Conservation (phyloP, 1,140 invertebrate genomes). For the Drosophila nebulosa region DNA sequence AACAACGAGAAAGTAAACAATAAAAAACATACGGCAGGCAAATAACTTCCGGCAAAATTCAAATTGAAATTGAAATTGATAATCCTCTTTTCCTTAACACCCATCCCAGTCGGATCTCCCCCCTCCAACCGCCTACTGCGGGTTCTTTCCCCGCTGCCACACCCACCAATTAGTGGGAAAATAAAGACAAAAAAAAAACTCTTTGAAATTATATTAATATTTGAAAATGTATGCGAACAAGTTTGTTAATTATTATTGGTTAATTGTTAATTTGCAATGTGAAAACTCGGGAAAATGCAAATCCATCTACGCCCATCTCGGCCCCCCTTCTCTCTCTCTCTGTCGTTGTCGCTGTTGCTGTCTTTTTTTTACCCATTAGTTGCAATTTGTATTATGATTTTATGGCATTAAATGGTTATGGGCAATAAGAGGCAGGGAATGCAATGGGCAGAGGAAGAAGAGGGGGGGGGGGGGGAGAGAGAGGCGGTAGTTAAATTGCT, state of each 20-base stretch:
- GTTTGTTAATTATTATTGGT: constrained; percentile 31
- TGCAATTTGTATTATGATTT: not conserved
- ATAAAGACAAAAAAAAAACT: constrained; percentile 28
- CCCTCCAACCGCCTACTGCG: no score
- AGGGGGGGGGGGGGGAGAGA: not conserved
- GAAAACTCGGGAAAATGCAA: constrained; percentile 1
- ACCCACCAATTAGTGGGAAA: not conserved
- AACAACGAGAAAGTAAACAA: constrained; percentile 17
- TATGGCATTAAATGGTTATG: not conserved
- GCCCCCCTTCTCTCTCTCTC: no score
- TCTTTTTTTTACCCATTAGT: not conserved
- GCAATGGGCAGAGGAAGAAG: no score
- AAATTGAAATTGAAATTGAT: constrained; percentile 40
- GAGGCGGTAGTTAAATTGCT: not conserved
- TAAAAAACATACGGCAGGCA: constrained; percentile 32
- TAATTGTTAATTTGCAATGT: constrained; percentile 25
- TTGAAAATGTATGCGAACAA: constrained; percentile 26
- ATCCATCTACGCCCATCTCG: no score
- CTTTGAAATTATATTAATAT: constrained; percentile 34
- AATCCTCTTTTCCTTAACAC: constrained; percentile 17
- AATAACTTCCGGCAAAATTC: constrained; percentile 45
- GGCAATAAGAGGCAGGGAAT: not conserved
- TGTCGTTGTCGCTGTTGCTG: not conserved
- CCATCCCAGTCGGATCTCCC: not conserved
- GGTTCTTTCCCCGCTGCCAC: no score